phyloP scores from a whole-genome alignment of 2,113 vertebrate species.

The Cottus gobio region DNA sequence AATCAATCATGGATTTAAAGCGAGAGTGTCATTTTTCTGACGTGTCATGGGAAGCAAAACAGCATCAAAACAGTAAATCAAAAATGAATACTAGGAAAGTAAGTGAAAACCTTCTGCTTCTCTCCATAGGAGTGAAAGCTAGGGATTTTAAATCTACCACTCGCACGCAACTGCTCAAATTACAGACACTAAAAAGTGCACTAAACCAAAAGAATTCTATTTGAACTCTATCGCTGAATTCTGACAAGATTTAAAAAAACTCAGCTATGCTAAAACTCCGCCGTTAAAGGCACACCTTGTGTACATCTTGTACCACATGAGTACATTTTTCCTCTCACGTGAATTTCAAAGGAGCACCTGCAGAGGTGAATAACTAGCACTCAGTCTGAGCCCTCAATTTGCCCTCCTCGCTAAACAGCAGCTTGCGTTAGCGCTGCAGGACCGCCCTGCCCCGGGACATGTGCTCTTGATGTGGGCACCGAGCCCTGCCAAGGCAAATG shows the following conservation, averaged over 20 bases:
- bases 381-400: slow-evolving; percentile 55
- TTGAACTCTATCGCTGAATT: slow-evolving; percentile 1
- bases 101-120: slow-evolving; percentile 1
- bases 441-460: slow-evolving; percentile 36
- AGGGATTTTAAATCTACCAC: background rate
- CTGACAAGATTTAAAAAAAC: slow-evolving; percentile 17
- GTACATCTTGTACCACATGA: slow-evolving; percentile 33
- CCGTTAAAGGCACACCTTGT: slow-evolving; percentile 39
- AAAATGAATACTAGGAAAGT: slow-evolving; percentile 1
- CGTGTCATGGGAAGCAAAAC: slow-evolving; percentile 36
- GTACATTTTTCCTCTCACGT: slow-evolving; percentile 42
- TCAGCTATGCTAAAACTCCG: slow-evolving; percentile 10
- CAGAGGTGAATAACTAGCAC: slow-evolving; percentile 57
- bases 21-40: slow-evolving; percentile 1
- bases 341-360: slow-evolving; percentile 73
- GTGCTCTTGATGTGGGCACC: slow-evolving; percentile 69
- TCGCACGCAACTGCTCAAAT: background rate
- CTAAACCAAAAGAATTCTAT: too few species aligned
- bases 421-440: slow-evolving; percentile 49
- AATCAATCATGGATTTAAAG: slow-evolving; percentile 37
- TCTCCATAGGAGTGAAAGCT: background rate
- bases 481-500: slow-evolving; percentile 65
- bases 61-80: slow-evolving; percentile 26
- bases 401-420: slow-evolving; percentile 43
- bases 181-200: background rate